Base-by-base conservation (phyloP, 2,113 vertebrate species). In the Ochotona princeps region DNA sequence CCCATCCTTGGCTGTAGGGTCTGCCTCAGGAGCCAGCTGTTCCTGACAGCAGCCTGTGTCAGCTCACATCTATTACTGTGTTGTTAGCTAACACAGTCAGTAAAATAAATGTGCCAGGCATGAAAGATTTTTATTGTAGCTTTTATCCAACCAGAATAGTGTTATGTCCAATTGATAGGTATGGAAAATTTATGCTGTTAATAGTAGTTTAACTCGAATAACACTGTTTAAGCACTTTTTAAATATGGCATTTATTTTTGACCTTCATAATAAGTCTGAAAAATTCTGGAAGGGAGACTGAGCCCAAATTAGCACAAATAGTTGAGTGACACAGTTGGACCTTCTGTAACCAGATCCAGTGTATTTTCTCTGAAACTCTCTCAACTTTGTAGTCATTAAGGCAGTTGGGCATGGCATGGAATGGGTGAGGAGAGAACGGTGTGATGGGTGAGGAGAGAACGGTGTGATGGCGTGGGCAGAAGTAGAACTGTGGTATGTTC, bases 161-260 rank as follows among this genome's bases (percentile, higher is more conserved):
- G n/a, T 30, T 81, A 20, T 47, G 70, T 44, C 75, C 18, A 76
- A 57, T 26, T 65, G n/a, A 28, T 35, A 10, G 51, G 2, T 63
- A 51, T 26, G 32, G 76, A 32, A 76, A 84, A 87, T 76, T 81
- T 70, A 57, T 25, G 23, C 8, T 87, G 87, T 17, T 38, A 73
- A 51, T 2, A 38, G 4, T 73, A 49, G 15, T 87, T 95, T 79
- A 66, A 73, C 61, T 87, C 76, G 44, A 54, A 82, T 78, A 44
- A 74, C 28, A 57, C 7, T 83, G 73, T 78, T n/a, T 20, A 60
- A 70, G 9, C n/a, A 87, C 6, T 60, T 87, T 87, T 66, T 70
- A 57, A 83, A 65, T 30, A 76, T 65, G 63, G 76, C 26, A 86
- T 65, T n/a, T 76, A 7, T 66, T 90, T 17, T 93, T 87, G 78